Evolutionary conservation across 2,113 vertebrate genomes (phyloP).

Genomic region (Ranitomeya variabilis): DNA sequence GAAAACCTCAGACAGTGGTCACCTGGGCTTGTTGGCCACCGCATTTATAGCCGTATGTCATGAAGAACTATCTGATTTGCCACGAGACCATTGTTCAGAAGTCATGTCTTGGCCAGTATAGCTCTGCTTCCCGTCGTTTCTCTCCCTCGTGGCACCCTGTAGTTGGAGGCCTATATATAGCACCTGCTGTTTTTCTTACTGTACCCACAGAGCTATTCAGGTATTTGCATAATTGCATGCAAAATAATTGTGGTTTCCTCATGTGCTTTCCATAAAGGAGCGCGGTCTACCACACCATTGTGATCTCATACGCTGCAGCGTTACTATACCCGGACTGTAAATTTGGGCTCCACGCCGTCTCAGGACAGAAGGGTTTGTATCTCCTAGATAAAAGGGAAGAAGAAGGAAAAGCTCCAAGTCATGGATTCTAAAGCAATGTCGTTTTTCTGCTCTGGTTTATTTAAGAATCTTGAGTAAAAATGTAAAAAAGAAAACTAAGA

Average conservation of each 20-base stretch:
- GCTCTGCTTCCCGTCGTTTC: background rate
- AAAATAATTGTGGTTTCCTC: slow-evolving; percentile 31
- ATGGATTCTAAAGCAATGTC: background rate
- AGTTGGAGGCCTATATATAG: background rate
- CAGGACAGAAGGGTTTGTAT: background rate
- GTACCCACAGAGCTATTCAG: background rate
- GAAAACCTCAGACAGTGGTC: no score
- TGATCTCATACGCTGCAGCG: background rate
- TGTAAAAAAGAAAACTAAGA: background rate
- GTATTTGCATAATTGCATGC: slow-evolving; percentile 9
- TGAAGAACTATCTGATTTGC: background rate
- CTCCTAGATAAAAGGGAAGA: background rate
- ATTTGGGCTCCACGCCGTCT: background rate
- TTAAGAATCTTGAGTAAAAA: background rate
- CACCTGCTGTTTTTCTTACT: background rate
- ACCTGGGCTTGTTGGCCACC: no score
- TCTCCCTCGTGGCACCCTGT: no score
- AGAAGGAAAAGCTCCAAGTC: background rate
- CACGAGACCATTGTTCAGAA: background rate
- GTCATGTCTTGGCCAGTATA: background rate
- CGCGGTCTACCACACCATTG: background rate
- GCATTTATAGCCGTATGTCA: no score
- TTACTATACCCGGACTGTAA: background rate
- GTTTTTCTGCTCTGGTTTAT: background rate
- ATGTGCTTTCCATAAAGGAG: slow-evolving; percentile 16